These are phyloP conservation scores for Spatulosminthurus flaviceps DNA, from an alignment of 2,888 invertebrate species.

Conservation along the genomic window DNA sequence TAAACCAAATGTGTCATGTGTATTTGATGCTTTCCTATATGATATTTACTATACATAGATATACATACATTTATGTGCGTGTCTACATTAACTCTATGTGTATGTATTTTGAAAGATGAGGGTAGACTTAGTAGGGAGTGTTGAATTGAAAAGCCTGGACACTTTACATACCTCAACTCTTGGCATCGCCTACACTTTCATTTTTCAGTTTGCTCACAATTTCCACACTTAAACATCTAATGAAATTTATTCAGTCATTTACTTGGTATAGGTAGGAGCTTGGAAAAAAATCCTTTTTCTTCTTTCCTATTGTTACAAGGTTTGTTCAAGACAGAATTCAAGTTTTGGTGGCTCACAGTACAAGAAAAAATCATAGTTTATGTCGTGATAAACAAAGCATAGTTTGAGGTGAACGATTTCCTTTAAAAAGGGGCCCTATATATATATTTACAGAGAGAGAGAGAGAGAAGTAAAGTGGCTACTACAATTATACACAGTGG, in stretches of 20 bases:
- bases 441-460: not conserved
- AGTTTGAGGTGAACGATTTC: slow-evolving; percentile 7
- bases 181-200: not conserved
- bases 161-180: too few relatives aligned
- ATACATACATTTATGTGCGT: too few relatives aligned
- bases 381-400: slow-evolving; percentile 18
- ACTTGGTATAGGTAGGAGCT: not conserved
- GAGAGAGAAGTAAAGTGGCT: slow-evolving; percentile 1
- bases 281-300: not conserved
- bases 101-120: too few relatives aligned
- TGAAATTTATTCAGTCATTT: slow-evolving; percentile 24
- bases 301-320: not conserved
- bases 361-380: slow-evolving; percentile 3
- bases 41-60: too few relatives aligned
- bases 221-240: slow-evolving; percentile 4
- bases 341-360: not conserved
- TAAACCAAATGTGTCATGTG: too few relatives aligned
- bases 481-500: slow-evolving; percentile 18
- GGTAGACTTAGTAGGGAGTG: too few relatives aligned
- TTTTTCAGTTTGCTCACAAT: not conserved
- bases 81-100: too few relatives aligned
- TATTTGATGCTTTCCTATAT: too few relatives aligned
- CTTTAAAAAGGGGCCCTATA: not conserved
- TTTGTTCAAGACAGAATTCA: slow-evolving; percentile 6
- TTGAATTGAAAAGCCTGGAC: too few relatives aligned